These are phyloP conservation scores for Tonatia bakeri DNA, from an alignment of 2,113 vertebrate genomes.

Conservation along the genomic window DNA sequence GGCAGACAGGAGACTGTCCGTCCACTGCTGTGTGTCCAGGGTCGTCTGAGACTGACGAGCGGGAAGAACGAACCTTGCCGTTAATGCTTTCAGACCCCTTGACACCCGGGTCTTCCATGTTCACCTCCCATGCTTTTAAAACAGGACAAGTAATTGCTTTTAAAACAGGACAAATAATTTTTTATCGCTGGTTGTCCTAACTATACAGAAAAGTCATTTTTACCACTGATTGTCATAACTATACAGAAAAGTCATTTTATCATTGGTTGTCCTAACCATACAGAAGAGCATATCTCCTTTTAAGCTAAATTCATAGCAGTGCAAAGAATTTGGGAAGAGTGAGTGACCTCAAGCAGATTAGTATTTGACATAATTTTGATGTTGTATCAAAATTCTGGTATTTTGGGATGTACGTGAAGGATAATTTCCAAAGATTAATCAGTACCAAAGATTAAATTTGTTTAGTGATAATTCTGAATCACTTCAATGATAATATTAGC, in stretches of 20 bases:
- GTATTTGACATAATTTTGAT: not conserved
- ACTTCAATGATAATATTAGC: not conserved
- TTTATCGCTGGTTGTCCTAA: not conserved
- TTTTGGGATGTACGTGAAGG: not conserved
- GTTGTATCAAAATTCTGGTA: not conserved
- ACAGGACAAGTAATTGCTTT: not conserved
- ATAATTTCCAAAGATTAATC: not conserved
- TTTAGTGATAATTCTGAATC: constrained; percentile 1
- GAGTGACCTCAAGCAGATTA: not conserved
- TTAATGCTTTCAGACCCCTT: not conserved
- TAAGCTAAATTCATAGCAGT: not conserved
- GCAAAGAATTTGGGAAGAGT: constrained; percentile 8
- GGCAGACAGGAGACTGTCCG: not conserved
- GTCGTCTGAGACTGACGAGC: not conserved
- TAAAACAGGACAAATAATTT: too few species aligned
- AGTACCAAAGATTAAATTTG: not conserved
- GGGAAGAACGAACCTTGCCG: not conserved
- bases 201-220: not conserved
- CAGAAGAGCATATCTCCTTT: not conserved
- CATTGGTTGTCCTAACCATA: not conserved
- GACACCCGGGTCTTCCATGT: not conserved
- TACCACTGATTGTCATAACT: not conserved
- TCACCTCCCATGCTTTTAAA: not conserved
- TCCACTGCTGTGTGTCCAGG: not conserved
- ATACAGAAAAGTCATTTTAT: constrained; percentile 1